A percentile compares a stretch with the other conserved stretches of the same genome.
phyloP scores from a whole-genome alignment of 2,797 vertebrate genomes.

The Taeniopygia guttata region DNA sequence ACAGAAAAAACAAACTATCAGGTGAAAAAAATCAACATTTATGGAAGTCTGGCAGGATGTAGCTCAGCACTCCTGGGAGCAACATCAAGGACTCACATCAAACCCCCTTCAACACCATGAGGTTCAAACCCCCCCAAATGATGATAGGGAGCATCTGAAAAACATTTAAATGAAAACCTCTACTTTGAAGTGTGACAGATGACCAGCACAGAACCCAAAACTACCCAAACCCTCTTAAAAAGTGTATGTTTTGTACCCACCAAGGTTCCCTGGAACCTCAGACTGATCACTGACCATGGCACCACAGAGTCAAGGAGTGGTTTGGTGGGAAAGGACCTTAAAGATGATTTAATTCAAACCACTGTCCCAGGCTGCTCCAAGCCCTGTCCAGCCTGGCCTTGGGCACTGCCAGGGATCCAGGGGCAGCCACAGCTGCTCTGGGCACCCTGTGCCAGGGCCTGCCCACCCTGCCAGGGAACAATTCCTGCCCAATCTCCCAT shows the following conservation, averaged over 20 bases:
- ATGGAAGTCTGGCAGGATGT: neutral
- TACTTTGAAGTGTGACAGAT: neutral
- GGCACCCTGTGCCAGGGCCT: neutral
- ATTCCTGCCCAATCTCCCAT: neutral
- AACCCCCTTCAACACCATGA: fast-evolving
- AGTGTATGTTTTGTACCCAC: neutral
- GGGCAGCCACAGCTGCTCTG: no score
- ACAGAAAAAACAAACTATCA: neutral
- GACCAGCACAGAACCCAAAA: neutral
- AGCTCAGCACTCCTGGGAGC: neutral
- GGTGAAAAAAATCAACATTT: neutral
- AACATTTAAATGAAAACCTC: neutral
- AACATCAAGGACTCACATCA: neutral
- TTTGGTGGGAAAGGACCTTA: neutral
- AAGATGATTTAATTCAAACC: neutral
- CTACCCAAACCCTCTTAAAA: neutral
- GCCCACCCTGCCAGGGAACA: fast-evolving
- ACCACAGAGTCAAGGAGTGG: neutral
- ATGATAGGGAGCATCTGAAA: neutral
- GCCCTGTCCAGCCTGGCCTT: fast-evolving
- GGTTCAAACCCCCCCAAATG: neutral
- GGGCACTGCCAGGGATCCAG: neutral
- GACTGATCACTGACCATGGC: neutral
- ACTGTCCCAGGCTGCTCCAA: fast-evolving
- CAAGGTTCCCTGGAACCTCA: neutral